Evolutionary conservation across 2,888 invertebrate genomes (phyloP).

Genomic region (Cantharis lateralis): DNA sequence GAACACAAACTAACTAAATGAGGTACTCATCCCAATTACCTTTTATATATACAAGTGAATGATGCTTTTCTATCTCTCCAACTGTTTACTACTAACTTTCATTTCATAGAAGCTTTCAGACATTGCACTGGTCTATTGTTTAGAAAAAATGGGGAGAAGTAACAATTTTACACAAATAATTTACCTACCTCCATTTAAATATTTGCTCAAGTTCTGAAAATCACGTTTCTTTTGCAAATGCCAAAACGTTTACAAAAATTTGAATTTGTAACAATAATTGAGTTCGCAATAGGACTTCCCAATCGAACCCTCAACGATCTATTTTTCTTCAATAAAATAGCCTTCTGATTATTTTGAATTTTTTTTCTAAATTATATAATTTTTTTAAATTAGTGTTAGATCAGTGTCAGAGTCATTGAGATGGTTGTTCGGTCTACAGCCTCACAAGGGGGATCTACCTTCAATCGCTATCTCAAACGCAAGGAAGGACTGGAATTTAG

Average conservation of each 20-base stretch:
- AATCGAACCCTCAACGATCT: too few species aligned
- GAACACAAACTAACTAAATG: conserved; percentile 45
- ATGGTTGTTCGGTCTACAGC: too few species aligned
- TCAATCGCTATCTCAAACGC: too few species aligned
- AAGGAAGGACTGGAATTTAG: too few species aligned
- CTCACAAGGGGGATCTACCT: too few species aligned
- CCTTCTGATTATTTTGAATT: too few species aligned
- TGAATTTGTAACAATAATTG: not conserved
- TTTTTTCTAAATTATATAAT: too few species aligned
- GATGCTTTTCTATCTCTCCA: conserved; percentile 41
- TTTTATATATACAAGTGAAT: conserved; percentile 45
- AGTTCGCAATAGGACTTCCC: too few species aligned
- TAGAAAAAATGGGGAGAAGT: not conserved
- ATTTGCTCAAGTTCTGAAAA: not conserved
- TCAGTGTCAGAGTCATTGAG: too few species aligned
- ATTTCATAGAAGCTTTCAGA: conserved; percentile 8
- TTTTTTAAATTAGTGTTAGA: too few species aligned
- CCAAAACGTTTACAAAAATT: not conserved
- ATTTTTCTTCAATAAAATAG: too few species aligned
- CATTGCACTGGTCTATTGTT: conserved; percentile 24
- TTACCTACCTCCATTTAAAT: not conserved
- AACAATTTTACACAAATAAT: not conserved
- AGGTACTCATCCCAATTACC: conserved; percentile 43
- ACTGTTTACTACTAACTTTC: conserved; percentile 25
- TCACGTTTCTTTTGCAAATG: not conserved